Evolutionary conservation across 2,888 invertebrate genomes (phyloP).

Genomic region (Caenorhabditis wallacei): DNA sequence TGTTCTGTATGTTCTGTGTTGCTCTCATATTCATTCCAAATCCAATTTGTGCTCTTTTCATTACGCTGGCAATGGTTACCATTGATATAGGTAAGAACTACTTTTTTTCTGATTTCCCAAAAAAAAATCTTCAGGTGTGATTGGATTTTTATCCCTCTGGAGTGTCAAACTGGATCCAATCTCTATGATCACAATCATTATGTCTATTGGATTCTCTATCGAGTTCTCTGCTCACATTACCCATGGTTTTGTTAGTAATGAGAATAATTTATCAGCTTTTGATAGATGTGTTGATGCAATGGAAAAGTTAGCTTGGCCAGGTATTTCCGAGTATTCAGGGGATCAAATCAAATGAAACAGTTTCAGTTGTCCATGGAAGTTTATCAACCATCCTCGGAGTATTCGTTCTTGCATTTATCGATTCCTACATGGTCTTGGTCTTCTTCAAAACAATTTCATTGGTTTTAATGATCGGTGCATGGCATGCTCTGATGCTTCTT

Average conservation of each 20-base stretch:
- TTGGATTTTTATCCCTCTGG: slow-evolving; percentile 97
- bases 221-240: slow-evolving; percentile 90
- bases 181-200: slow-evolving; percentile 96
- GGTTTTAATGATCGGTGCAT: slow-evolving; percentile 87
- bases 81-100: slow-evolving; percentile 81
- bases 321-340: slow-evolving; percentile 58
- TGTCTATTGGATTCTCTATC: slow-evolving; percentile 85
- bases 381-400: slow-evolving; percentile 94
- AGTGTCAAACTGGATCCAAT: slow-evolving; percentile 90
- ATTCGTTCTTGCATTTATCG: slow-evolving; percentile 91
- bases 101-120: background rate
- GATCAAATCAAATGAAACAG: background rate
- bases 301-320: slow-evolving; percentile 83
- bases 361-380: slow-evolving; percentile 90
- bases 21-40: slow-evolving; percentile 96
- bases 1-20: slow-evolving; percentile 93
- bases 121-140: slow-evolving; percentile 86
- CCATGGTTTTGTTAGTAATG: slow-evolving; percentile 94
- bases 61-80: slow-evolving; percentile 91
- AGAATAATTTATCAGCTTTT: slow-evolving; percentile 86
- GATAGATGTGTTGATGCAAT: slow-evolving; percentile 85
- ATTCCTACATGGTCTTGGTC: slow-evolving; percentile 91
- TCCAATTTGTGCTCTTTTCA: slow-evolving; percentile 94
- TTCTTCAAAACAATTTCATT: slow-evolving; percentile 98
- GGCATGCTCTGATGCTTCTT: slow-evolving; percentile 93